Evolutionary conservation across 2,113 vertebrate genomes (phyloP).

Genomic region (Diphyllodes magnificus): DNA sequence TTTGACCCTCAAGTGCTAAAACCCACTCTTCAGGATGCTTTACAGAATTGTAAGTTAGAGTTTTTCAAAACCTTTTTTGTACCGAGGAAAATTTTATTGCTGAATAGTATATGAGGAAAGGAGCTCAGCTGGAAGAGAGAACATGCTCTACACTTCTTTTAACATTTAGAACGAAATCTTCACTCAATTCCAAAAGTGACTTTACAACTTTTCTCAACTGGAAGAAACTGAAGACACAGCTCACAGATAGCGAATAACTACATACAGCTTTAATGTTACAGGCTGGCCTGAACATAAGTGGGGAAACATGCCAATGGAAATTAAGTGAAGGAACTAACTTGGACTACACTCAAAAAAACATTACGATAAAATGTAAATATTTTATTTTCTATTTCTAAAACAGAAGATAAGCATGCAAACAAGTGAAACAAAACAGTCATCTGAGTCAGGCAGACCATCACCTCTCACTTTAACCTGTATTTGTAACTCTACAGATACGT

Average conservation of each 20-base stretch:
- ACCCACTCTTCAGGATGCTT: background rate
- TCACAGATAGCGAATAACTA: background rate
- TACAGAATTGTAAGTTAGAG: background rate
- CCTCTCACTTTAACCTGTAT: background rate
- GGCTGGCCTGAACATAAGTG: background rate
- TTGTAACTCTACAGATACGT: background rate
- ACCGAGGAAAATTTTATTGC: background rate
- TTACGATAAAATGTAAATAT: background rate
- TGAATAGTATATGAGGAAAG: background rate
- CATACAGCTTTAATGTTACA: background rate
- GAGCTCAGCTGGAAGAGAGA: background rate
- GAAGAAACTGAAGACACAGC: background rate
- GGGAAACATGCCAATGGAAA: background rate
- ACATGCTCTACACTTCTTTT: background rate
- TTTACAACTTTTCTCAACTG: background rate
- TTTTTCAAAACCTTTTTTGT: background rate
- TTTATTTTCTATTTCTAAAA: slow-evolving; percentile 12
- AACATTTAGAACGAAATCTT: background rate
- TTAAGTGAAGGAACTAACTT: background rate
- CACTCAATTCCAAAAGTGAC: background rate
- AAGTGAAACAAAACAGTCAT: background rate
- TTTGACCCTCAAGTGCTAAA: background rate
- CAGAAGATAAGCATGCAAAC: background rate
- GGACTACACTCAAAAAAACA: background rate
- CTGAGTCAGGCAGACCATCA: background rate